A percentile compares a stretch with the other conserved stretches of the same genome.
These are phyloP conservation scores for Apotomis capreana DNA, from an alignment of 2,888 invertebrate genomes.

Conservation along the genomic window DNA sequence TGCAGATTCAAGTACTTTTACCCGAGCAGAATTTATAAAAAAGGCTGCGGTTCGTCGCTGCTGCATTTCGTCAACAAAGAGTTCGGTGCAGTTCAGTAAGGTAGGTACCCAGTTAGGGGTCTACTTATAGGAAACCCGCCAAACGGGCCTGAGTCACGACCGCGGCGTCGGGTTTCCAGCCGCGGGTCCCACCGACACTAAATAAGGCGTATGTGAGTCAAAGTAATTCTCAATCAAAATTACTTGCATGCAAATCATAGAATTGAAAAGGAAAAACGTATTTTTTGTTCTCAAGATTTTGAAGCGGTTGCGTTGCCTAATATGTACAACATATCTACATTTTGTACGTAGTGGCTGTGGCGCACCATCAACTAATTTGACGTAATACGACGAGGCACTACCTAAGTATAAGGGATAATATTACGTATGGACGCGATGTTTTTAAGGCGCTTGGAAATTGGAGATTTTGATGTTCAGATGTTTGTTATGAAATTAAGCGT, in stretches of 20 bases:
- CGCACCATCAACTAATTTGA: too few relatives aligned
- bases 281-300: too few relatives aligned
- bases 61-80: slow-evolving; percentile 22
- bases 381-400: too few relatives aligned
- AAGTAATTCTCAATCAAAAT: slow-evolving; percentile 18
- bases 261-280: neutral
- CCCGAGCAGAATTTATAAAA: neutral
- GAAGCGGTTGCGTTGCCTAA: too few relatives aligned
- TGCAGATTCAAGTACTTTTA: neutral
- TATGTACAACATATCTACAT: too few relatives aligned
- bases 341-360: too few relatives aligned
- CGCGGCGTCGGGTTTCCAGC: slow-evolving; percentile 67
- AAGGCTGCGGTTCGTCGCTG: neutral
- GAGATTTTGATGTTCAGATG: too few relatives aligned
- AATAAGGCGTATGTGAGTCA: slow-evolving; percentile 46
- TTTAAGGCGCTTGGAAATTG: too few relatives aligned
- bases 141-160: slow-evolving; percentile 68
- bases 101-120: slow-evolving; percentile 2
- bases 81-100: slow-evolving; percentile 4
- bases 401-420: too few relatives aligned
- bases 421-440: too few relatives aligned
- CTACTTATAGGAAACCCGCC: slow-evolving; percentile 61
- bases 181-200: slow-evolving; percentile 54
- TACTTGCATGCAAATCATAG: neutral
- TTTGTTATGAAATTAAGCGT: too few relatives aligned